These are phyloP conservation scores for Bombyx mori DNA, from an alignment of 1,140 invertebrate species.

Conservation along the genomic window DNA sequence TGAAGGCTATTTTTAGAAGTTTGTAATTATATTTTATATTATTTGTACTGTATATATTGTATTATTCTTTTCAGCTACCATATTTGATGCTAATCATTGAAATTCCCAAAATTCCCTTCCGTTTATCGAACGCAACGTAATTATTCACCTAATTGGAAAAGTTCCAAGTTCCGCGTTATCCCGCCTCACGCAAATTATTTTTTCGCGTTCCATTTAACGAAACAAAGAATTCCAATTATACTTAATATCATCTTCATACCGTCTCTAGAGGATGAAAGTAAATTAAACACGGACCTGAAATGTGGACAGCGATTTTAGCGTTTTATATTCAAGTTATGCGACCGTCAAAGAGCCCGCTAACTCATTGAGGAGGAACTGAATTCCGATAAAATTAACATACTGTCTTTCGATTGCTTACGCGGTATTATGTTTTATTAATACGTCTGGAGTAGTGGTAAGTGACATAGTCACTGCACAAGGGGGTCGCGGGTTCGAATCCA, in stretches of 20 bases:
- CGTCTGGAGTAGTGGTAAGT: no score
- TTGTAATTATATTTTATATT: no score
- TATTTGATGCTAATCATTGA: no score
- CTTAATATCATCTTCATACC: constrained; percentile 6
- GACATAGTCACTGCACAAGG: no score
- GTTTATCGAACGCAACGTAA: constrained; percentile 1
- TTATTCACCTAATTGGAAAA: constrained; percentile 6
- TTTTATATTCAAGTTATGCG: constrained; percentile 3
- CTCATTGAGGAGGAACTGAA: no score
- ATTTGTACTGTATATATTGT: no score
- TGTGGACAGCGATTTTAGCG: constrained; percentile 4
- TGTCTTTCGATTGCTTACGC: no score
- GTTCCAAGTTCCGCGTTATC: constrained; percentile 4
- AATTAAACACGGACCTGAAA: constrained; percentile 6
- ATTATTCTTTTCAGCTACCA: no score
- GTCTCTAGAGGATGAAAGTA: constrained; percentile 8
- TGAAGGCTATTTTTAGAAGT: no score
- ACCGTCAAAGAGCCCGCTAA: constrained; percentile 1
- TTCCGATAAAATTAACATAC: no score
- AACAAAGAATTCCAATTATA: constrained; percentile 9
- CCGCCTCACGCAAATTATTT: constrained; percentile 5
- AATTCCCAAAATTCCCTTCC: background rate
- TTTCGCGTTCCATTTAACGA: constrained; percentile 9
- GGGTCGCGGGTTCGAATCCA: no score
- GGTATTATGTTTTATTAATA: no score